These are phyloP conservation scores for Hyposmocoma kahamanoa DNA, from an alignment of 1,140 invertebrate genomes.

Conservation along the genomic window DNA sequence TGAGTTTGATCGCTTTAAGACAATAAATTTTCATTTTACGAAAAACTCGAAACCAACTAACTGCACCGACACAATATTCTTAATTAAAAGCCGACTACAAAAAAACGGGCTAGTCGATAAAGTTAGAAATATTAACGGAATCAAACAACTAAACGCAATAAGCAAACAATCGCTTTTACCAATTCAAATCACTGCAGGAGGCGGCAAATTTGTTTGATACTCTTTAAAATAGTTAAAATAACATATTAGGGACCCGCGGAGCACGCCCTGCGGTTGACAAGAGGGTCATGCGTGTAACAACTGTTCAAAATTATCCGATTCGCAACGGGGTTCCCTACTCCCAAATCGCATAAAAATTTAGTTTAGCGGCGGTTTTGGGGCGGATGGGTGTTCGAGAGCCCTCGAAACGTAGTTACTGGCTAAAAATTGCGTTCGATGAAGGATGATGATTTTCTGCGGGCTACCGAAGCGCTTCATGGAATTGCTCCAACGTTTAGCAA, in stretches of 20 bases:
- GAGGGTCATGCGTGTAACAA: slow-evolving; percentile 11
- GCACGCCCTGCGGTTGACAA: slow-evolving; percentile 26
- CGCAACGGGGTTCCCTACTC: slow-evolving; percentile 16
- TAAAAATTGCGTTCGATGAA: background rate
- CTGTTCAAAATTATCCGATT: slow-evolving; percentile 15
- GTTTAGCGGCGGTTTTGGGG: slow-evolving; percentile 1
- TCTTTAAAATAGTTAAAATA: slow-evolving; percentile 16
- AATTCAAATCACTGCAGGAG: background rate
- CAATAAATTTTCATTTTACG: background rate
- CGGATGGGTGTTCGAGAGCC: background rate
- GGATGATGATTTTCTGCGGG: too few relatives aligned
- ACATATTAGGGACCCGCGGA: slow-evolving; percentile 23
- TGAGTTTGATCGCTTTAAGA: background rate
- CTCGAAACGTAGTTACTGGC: background rate
- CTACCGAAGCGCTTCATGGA: too few relatives aligned
- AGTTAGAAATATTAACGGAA: too few relatives aligned
- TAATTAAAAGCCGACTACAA: background rate
- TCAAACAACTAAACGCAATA: too few relatives aligned
- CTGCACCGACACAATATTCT: background rate
- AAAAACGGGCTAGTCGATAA: background rate
- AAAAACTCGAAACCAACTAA: background rate
- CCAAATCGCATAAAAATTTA: background rate
- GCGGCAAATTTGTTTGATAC: background rate
- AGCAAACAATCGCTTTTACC: background rate
- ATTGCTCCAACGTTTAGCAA: too few relatives aligned